Evolutionary conservation across 1,140 invertebrate genomes (phyloP), one percentile per base, ranked within the genome.

Genomic region (Grapholita molesta): DNA sequence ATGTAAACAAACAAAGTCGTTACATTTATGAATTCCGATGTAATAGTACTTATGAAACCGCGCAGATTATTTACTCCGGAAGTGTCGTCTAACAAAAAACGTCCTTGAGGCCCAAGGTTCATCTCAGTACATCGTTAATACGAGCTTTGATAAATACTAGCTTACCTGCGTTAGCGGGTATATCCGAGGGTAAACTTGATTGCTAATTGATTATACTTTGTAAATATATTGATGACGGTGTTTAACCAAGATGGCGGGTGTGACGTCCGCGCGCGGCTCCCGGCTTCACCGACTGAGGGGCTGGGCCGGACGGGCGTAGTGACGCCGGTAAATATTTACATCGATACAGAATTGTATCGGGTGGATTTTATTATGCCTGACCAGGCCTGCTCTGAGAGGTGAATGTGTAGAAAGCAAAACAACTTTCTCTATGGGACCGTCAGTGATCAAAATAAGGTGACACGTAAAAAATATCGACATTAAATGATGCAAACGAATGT

Each of bases 261-360:
- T n/a, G n/a, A 38, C 77, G 82, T 83, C 83, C 78, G 80, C 33
- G 75, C 80, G 70, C 77, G 69, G 66, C 77, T 77, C 72, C 75
- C 75, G 71, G 70, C 79, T 74, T 72, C 74, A 73, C 73, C 80
- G 74, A 88, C 88, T 88, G 84, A 82, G 82, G 78, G 77, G 81
- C 78, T 85, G 79, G 83, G 82, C 72, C 77, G 81, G 76, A 75
- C 75, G 42, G 67, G 25, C 32, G 32, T 76, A 79, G 79, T 74
- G 78, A 74, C 21, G 73, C 48, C 35, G 11, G 4, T 8, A 61
- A 70, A 28, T 28, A 30, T 61, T 57, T 66, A 67, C 70, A 72
- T 81, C 74, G 74, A 80, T 83, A 75, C 30, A n/a, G 28, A 65
- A 23, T n/a, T n/a, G n/a, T n/a, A n/a, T n/a, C n/a, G n/a, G n/a